Evolutionary conservation across 2,797 vertebrate species (phyloP), one percentile per base, ranked within the genome.

Genomic region (Anisognathus igniventris): DNA sequence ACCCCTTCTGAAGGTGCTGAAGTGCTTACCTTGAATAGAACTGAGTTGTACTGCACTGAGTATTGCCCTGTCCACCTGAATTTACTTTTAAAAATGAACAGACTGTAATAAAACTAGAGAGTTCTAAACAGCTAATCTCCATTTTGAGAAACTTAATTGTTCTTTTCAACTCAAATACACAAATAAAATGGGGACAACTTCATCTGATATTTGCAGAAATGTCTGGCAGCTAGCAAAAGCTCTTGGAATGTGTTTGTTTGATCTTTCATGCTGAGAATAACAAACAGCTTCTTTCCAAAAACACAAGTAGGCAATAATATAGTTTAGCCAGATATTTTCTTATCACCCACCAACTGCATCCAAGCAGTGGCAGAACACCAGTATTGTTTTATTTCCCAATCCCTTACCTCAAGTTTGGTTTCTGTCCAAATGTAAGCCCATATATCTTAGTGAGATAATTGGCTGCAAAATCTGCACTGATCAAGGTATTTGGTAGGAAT

Each of bases 381-480:
- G 44, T 62, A 66, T 61, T 83, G 78, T 86, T 95, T 75, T 33
- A 82, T 50, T 73, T 91, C 74, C 91, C 31, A 28, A 58, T 86
- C 67, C 76, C 85, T 95, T 98, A 99, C 99, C 98, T 99, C 93
- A 99, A 92, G 76, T 98, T 98, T 88, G 99, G 99, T 96, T 99
- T 99, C 91, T 99, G 98, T 80, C 99, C 99, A 97, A 99, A 99
- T 4, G 99, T 99, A 90, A 99, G 98, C 21, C 98, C 98, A 88
- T 98, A 99, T 97, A 99, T 98, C 96, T 98, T 99, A 56, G 98
- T 98, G 45, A 99, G 98, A 95, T 98, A 98, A 97, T 99, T 99
- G 70, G 99, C 99, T 75, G 99, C 99, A 77, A 99, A 99, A 96
- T 99, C 99, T 80, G 99, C 99, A 35, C 99, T 99, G 87, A 99